Evolutionary conservation across 2,797 vertebrate genomes (phyloP).

Genomic region (Percopsis omiscomaycus): DNA sequence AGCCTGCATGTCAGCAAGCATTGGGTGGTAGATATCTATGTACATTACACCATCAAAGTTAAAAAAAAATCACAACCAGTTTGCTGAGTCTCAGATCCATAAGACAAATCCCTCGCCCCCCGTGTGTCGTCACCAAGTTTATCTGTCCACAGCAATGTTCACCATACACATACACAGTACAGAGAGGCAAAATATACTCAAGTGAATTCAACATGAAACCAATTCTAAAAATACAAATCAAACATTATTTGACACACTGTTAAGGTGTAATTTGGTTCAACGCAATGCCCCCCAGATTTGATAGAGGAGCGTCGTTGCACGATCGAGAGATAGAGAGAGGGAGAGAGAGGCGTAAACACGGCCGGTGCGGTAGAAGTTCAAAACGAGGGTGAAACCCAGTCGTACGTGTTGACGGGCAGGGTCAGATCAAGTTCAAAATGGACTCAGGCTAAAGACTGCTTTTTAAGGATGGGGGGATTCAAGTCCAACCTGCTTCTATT

Average conservation of each 20-base stretch:
- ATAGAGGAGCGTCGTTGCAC: conserved; percentile 4
- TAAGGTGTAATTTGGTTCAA: conserved; percentile 64
- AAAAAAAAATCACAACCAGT: conserved; percentile 65
- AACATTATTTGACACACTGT: conserved; percentile 69
- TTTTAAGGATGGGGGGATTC: conserved; percentile 13
- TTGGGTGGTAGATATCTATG: conserved; percentile 76
- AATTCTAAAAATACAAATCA: conserved; percentile 74
- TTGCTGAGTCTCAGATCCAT: conserved; percentile 64
- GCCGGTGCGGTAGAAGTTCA: too few species aligned
- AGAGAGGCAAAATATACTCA: conserved; percentile 80
- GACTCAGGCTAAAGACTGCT: neutral
- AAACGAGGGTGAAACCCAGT: too few species aligned
- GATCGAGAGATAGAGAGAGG: too few species aligned
- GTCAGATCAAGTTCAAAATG: too few species aligned
- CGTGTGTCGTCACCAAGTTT: conserved; percentile 69
- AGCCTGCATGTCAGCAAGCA: conserved; percentile 66
- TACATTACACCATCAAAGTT: conserved; percentile 77
- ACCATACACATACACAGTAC: conserved; percentile 76
- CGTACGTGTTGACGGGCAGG: too few species aligned
- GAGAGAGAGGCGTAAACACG: too few species aligned
- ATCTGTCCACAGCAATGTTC: conserved; percentile 77
- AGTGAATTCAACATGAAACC: conserved; percentile 78
- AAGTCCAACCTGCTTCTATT: conserved; percentile 33
- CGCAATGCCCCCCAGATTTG: conserved; percentile 49
- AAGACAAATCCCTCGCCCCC: conserved; percentile 59